Base-by-base conservation (phyloP, 92 coral and sea anemone genomes). In the Umimayanthus chanpuru region DNA sequence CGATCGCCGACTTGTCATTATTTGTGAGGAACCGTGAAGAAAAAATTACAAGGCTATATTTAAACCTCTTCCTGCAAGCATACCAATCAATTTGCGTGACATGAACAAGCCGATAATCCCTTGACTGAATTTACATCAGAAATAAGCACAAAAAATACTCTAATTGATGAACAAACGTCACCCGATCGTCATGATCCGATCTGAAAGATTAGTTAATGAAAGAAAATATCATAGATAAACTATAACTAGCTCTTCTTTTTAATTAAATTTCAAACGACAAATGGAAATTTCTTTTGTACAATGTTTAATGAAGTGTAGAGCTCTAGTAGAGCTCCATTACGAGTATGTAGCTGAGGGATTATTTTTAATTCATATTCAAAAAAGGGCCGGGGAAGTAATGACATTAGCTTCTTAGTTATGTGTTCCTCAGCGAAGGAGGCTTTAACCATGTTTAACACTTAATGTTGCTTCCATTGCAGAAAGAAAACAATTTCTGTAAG, bases 201-300 rank as follows among this genome's bases (percentile, higher is more conserved):
- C 71, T 32, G n/a, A 55, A 32, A 55, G 84, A 80, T 80, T 80
- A 55, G 30, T 14, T n/a, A 80, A 56, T 66, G 30, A 67, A 65
- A 29, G 11, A n/a, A 26, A 9, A 9, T 10, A 82, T 20, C 15
- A 16, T 16, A n/a, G 15, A 43, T 43, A 25, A 16, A 8, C 66
- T 32, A 10, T 68, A 61, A 61, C 36, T 32, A 0, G 15, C 70
- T 36, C 16, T 49, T 68, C 26, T 18, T n/a, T 71, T 44, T 23
- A 80, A 18, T 47, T 30, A 11, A 12, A 2, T 16, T 12, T 41
- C 30, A 82, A 38, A 25, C 15, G 50, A 3, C 30, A 67, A 29
- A 82, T 67, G 18, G 28, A 68, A 44, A 73, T 38, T 40, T 26
- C 16, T 43, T 70, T 68, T 83, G 66, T 68, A 26, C 7, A 21